Evolutionary conservation across 2,113 vertebrate genomes (phyloP).

Genomic region (Okapia johnstoni): DNA sequence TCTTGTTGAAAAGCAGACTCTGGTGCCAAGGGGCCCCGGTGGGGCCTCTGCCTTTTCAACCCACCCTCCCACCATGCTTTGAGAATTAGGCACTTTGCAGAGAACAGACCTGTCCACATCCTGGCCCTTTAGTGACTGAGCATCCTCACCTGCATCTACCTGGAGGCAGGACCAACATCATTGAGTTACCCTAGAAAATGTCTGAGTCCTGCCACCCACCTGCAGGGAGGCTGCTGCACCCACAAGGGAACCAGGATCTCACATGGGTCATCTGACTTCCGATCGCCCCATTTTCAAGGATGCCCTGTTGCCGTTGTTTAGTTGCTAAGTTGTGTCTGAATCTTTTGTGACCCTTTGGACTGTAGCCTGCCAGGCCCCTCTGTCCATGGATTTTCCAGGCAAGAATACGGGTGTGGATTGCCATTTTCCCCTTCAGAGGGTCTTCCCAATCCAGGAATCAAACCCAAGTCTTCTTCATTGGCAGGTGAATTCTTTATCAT

Average conservation of each 20-base stretch:
- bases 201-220: fast-evolving
- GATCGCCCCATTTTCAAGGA: not conserved
- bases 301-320: not conserved
- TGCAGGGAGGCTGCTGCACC: too few relatives aligned
- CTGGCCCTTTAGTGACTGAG: fast-evolving
- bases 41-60: not conserved
- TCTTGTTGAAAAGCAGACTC: not conserved
- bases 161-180: not conserved
- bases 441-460: not conserved
- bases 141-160: not conserved
- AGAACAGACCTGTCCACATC: not conserved
- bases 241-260: too few relatives aligned
- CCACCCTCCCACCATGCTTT: fast-evolving
- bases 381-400: not conserved
- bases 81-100: not conserved
- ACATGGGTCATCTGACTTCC: not conserved
- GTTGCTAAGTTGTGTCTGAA: not conserved
- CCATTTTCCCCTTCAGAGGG: not conserved
- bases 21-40: not conserved
- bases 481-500: not conserved
- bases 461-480: not conserved
- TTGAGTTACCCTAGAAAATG: fast-evolving
- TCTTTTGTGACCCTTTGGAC: not conserved
- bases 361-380: not conserved
- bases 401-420: not conserved